These are phyloP conservation scores for Balanococcus diminutus DNA, from an alignment of 2,888 invertebrate species.

Conservation along the genomic window DNA sequence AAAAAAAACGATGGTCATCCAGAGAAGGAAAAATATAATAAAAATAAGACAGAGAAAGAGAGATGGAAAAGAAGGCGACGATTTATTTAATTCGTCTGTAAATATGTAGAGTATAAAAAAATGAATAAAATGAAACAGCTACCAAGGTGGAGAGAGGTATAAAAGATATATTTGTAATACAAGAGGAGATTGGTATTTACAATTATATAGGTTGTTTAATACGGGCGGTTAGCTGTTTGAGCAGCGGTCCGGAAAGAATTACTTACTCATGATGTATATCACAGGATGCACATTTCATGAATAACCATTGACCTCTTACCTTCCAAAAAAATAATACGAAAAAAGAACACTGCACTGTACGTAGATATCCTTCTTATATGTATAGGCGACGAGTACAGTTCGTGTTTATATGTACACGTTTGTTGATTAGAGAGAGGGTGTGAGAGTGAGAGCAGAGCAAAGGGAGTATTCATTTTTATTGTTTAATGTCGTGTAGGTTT, in stretches of 20 bases:
- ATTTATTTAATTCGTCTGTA: constrained; percentile 1
- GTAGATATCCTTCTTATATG: neutral
- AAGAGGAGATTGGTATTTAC: constrained; percentile 14
- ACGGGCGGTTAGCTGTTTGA: constrained; percentile 24
- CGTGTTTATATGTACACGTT: neutral
- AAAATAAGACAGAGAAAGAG: neutral
- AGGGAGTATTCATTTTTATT: constrained; percentile 5
- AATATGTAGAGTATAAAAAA: constrained; percentile 13
- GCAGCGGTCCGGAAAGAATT: constrained; percentile 40
- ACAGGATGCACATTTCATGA: constrained; percentile 42
- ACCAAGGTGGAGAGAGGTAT: neutral
- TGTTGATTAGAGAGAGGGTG: neutral
- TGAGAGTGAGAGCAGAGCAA: neutral
- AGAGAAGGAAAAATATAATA: neutral
- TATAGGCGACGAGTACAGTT: neutral
- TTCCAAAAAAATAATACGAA: neutral
- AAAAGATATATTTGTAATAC: constrained; percentile 22
- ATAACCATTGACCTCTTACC: constrained; percentile 29
- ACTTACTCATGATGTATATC: constrained; percentile 34
- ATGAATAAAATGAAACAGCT: neutral
- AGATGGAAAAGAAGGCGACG: neutral
- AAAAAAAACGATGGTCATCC: neutral
- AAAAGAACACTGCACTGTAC: neutral
- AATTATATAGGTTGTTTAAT: constrained; percentile 36
- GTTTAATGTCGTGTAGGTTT: constrained; percentile 17